These are phyloP conservation scores for Prunella fulvescens DNA, from an alignment of 2,113 vertebrate genomes.

Conservation along the genomic window DNA sequence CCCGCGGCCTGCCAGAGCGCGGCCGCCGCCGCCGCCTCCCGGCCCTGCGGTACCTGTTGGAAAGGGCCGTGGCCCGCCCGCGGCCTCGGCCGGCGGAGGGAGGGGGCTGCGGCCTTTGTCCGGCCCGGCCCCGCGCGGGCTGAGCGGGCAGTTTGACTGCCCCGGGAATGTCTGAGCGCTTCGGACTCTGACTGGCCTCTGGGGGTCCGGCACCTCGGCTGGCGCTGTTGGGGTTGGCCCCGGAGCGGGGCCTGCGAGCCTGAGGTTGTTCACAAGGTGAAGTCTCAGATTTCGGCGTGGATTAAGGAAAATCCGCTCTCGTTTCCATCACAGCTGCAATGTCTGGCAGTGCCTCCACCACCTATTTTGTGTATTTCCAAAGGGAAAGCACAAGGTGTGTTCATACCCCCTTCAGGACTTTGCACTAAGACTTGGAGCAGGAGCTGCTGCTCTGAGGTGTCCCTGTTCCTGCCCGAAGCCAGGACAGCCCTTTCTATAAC, in stretches of 20 bases:
- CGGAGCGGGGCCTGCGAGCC: background rate
- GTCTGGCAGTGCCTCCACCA: background rate
- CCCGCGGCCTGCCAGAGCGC: background rate
- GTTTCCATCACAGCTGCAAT: fast-evolving
- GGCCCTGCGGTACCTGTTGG: background rate
- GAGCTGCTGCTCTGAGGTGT: background rate
- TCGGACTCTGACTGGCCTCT: background rate
- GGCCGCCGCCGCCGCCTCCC: background rate
- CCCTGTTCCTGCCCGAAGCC: background rate
- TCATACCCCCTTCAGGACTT: background rate
- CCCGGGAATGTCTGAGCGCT: fast-evolving
- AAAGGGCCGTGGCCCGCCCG: background rate
- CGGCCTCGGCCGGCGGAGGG: background rate
- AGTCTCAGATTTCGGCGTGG: fast-evolving
- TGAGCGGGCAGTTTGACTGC: fast-evolving
- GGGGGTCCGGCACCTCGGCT: fast-evolving
- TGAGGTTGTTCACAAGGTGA: background rate
- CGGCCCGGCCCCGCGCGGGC: background rate
- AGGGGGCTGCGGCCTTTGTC: background rate
- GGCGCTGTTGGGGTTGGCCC: fast-evolving
- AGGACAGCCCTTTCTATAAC: background rate
- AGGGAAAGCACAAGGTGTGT: background rate
- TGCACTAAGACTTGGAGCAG: background rate
- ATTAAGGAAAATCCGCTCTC: background rate
- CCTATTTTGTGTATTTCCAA: background rate